Evolutionary conservation across 2,797 vertebrate species (phyloP).

Genomic region (Lepus oiostolus): DNA sequence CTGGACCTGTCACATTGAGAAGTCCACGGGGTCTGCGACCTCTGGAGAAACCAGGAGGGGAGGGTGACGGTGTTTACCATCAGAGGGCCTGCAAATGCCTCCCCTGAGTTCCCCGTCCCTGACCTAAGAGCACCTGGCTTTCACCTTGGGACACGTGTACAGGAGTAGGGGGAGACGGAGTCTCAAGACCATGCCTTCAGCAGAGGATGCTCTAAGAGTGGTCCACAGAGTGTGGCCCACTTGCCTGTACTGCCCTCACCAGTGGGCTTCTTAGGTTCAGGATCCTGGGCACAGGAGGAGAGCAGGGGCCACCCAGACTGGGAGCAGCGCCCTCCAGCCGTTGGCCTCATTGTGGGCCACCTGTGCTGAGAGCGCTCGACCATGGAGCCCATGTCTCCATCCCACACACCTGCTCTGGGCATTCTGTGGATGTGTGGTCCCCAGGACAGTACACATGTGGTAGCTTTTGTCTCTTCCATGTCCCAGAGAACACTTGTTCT

Average conservation of each 20-base stretch:
- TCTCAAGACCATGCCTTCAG: rapidly evolving
- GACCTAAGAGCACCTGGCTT: background rate
- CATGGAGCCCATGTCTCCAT: background rate
- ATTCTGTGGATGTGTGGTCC: no score
- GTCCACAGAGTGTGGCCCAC: background rate
- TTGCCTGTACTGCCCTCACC: rapidly evolving
- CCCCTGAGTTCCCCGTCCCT: background rate
- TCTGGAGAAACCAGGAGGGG: background rate
- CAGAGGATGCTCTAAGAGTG: background rate
- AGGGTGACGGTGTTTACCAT: background rate
- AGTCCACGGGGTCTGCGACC: background rate
- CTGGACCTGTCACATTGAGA: background rate
- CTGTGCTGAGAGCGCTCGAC: background rate
- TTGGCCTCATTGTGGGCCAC: background rate
- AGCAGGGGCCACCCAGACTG: background rate
- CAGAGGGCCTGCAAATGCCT: background rate
- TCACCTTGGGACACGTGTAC: background rate
- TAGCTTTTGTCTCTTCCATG: background rate
- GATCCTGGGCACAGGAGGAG: background rate
- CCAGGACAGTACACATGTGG: background rate
- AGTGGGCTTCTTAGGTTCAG: background rate
- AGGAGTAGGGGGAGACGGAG: background rate
- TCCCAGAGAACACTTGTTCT: constrained; percentile 47
- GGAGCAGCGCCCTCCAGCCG: no score
- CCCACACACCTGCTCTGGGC: background rate